Percentiles rank a stretch among this genome's conserved stretches.
Conservation (phyloP, 2,888 invertebrate species). For the Uropetala carovei region DNA sequence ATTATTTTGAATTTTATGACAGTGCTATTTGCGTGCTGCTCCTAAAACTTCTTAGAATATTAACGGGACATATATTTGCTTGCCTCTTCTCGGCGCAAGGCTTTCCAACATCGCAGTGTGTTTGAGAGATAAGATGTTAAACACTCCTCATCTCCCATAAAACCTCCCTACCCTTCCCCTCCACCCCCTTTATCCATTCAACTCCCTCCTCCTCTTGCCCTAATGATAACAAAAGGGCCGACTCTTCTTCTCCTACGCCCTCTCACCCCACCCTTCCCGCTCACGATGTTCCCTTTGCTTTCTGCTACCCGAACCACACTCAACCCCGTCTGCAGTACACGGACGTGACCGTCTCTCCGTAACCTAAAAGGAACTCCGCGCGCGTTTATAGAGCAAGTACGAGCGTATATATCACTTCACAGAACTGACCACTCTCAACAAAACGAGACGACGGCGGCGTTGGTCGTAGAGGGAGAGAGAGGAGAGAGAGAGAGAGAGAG, state of each 20-base stretch:
- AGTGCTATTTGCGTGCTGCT: too few relatives aligned
- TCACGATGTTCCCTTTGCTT: neutral
- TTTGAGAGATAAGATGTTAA: too few relatives aligned
- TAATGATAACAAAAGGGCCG: constrained; percentile 9
- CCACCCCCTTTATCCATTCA: too few relatives aligned
- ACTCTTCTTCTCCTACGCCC: too few relatives aligned
- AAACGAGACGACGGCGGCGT: neutral
- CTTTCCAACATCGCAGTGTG: too few relatives aligned
- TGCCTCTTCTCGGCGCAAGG: too few relatives aligned
- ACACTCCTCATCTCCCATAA: too few relatives aligned
- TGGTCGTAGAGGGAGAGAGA: neutral
- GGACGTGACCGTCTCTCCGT: neutral
- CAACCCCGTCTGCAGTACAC: neutral
- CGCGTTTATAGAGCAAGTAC: neutral
- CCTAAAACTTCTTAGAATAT: too few relatives aligned
- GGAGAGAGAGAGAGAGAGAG: too few relatives aligned
- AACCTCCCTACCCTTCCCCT: too few relatives aligned
- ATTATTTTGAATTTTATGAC: too few relatives aligned
- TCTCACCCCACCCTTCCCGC: neutral
- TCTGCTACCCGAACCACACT: neutral
- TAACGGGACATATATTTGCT: too few relatives aligned
- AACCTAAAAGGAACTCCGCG: neutral
- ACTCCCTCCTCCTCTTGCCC: neutral
- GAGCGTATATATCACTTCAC: neutral
- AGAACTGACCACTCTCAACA: constrained; percentile 23